Conservation (phyloP, 2,888 invertebrate genomes). For the Chymomyza amoena region DNA sequence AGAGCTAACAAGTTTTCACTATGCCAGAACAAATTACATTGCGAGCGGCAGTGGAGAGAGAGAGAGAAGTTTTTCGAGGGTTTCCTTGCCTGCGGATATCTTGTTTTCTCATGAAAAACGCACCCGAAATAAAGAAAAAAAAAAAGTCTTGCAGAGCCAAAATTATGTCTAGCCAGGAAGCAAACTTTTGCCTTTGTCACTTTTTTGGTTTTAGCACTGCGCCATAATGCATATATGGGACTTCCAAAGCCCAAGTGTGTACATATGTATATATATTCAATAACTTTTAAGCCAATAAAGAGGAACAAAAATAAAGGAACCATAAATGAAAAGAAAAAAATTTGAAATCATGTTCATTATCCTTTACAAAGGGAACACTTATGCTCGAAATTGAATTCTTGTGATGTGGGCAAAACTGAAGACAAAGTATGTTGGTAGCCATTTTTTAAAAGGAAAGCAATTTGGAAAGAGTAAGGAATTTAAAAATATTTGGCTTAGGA, state of each 20-base stretch:
- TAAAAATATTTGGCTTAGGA: too few relatives aligned
- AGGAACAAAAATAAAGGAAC: background rate
- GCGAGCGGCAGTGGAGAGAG: slow-evolving; percentile 11
- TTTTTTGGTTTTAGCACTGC: slow-evolving; percentile 38
- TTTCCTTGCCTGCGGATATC: slow-evolving; percentile 46
- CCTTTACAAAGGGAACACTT: background rate
- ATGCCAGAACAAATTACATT: slow-evolving; percentile 61
- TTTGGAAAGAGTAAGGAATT: too few relatives aligned
- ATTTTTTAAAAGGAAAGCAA: too few relatives aligned
- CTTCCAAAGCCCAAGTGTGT: background rate
- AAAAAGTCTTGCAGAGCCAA: slow-evolving; percentile 46
- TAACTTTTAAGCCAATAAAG: background rate
- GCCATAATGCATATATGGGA: background rate
- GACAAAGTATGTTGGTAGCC: background rate
- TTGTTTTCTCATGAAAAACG: slow-evolving; percentile 11
- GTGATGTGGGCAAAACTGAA: background rate
- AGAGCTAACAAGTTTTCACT: slow-evolving; percentile 42
- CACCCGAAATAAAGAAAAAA: slow-evolving; percentile 4
- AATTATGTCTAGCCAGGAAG: slow-evolving; percentile 71
- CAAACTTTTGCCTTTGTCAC: slow-evolving; percentile 63
- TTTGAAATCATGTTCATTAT: slow-evolving; percentile 25
- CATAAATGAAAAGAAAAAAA: background rate
- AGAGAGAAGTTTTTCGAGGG: slow-evolving; percentile 41
- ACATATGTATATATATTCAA: background rate
- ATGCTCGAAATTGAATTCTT: background rate